Evolutionary conservation across 2,113 vertebrate species (phyloP).

Genomic region (Callipepla squamata): DNA sequence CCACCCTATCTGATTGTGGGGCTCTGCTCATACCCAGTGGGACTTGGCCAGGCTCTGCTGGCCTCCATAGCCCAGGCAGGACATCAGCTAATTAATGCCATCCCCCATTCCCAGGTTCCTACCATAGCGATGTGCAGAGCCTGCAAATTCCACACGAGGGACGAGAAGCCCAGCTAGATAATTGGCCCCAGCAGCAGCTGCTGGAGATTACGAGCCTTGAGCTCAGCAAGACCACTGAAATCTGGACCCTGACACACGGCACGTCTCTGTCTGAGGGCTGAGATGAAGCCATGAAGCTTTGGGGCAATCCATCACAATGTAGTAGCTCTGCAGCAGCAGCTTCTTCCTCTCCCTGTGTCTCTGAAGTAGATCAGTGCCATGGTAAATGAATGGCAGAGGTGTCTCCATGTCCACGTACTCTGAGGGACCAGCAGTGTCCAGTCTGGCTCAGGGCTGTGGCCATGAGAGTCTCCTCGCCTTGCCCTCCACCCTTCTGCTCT

Average conservation of each 20-base stretch:
- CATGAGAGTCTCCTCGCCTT: neutral
- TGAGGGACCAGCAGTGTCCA: neutral
- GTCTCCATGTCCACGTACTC: neutral
- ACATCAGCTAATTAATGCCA: neutral
- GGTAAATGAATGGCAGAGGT: neutral
- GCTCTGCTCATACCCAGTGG: neutral
- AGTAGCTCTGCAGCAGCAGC: neutral
- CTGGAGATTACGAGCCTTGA: neutral
- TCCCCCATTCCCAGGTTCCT: neutral
- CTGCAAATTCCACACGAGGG: neutral
- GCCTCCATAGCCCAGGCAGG: neutral
- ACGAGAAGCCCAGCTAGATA: neutral
- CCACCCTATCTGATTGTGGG: neutral
- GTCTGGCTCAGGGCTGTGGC: neutral
- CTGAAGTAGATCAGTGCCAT: neutral
- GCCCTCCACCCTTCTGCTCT: neutral
- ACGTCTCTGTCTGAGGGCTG: neutral
- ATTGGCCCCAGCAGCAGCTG: neutral
- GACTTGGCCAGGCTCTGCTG: neutral
- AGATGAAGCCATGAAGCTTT: neutral
- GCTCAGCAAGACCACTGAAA: neutral
- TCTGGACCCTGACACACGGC: neutral
- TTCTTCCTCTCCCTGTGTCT: neutral
- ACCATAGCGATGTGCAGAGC: neutral
- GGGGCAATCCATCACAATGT: fast-evolving